Base-by-base conservation (phyloP, 2,888 invertebrate species). In the Tinea trinotella region DNA sequence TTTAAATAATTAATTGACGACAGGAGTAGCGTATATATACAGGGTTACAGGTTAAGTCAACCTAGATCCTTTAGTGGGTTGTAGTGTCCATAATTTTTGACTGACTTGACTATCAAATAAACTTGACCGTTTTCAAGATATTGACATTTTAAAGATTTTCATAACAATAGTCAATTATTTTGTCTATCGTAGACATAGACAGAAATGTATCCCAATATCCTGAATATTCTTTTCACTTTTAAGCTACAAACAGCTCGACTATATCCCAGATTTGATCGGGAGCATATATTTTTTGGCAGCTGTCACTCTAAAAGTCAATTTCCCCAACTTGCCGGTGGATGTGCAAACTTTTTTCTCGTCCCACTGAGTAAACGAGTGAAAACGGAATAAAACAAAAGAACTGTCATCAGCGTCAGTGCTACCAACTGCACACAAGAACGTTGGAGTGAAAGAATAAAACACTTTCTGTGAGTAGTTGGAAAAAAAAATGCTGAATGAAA, bases 351-450 rank as follows among this genome's bases (percentile, higher is more conserved):
- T 76, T 71, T 68, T 71, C 70, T 67, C 67, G 64, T 64, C 66
- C 64, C 64, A 59, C n/a, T 59, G 62, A 63, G 63, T 66, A 74
- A 81, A 79, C 73, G 76, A 72, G 71, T 66, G 46, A 60, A 60
- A 64, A 64, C 64, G 68, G 70, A 76, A 78, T 80, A 77, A 79
- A 81, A 79, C 76, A 80, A 72, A 80, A 82, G 78, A 83, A 82
- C 70, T 78, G 74, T 79, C 76, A 79, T 82, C 81, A 81, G 67
- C 73, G 70, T 12, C 53, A 44, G 53, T 13, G 44, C 44, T 36
- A 20, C 53, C 40, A 20, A 53, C 34, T 36, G 53, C 40, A 54
- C 46, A 46, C 46, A 46, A 17, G 40, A 40, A 52, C 30, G 12
- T 19, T 12, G 49, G 19, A 19, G 20, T 7, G 17, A 13, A 15